Conservation (phyloP, 2,113 vertebrate genomes). For the Pygoscelis antarcticus region DNA sequence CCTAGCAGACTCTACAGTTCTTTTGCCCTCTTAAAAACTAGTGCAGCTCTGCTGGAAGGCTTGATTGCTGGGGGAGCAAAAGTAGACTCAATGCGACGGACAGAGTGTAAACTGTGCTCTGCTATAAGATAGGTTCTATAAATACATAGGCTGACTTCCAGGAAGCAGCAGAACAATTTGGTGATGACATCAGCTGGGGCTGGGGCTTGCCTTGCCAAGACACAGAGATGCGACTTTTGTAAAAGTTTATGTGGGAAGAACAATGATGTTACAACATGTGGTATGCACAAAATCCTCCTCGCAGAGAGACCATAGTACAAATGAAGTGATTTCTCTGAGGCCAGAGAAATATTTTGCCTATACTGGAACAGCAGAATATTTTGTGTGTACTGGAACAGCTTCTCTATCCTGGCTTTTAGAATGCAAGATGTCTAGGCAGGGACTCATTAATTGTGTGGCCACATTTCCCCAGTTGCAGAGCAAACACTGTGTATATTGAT, state of each 20-base stretch:
- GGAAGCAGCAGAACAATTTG: not conserved
- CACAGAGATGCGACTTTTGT: not conserved
- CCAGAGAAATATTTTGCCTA: not conserved
- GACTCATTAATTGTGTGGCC: not conserved
- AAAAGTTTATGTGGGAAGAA: not conserved
- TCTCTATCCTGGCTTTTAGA: not conserved
- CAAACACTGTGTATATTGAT: not conserved
- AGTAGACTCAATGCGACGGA: not conserved
- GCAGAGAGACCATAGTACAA: not conserved
- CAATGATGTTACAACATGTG: not conserved
- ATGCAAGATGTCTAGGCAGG: not conserved
- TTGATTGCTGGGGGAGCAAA: not conserved
- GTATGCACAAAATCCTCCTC: not conserved
- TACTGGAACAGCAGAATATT: not conserved
- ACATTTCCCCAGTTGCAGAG: not conserved
- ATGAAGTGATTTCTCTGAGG: not conserved
- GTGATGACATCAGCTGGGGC: not conserved
- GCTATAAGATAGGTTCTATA: not conserved
- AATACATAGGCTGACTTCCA: not conserved
- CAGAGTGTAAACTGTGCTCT: not conserved
- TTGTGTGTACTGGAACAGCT: not conserved
- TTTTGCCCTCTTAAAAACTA: not conserved
- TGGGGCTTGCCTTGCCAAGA: not conserved
- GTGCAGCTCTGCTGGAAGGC: not conserved
- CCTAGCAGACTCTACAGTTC: not conserved